Evolutionary conservation across 2,113 vertebrate species (phyloP).

Genomic region (Embiotoca jacksoni): DNA sequence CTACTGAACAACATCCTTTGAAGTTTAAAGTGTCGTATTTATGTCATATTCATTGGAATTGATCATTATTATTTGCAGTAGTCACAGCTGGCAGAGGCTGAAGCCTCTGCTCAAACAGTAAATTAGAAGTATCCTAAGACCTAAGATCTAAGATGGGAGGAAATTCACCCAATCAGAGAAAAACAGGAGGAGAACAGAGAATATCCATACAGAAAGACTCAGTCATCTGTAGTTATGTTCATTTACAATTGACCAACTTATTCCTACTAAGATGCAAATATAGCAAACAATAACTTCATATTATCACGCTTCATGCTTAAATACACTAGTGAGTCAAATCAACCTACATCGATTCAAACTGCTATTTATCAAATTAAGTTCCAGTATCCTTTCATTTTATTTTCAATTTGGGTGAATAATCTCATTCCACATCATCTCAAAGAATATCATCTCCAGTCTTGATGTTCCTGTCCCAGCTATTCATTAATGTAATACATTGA

Average conservation of each 20-base stretch:
- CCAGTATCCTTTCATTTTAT: no score
- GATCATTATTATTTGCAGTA: background rate
- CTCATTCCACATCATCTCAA: no score
- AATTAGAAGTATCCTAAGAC: background rate
- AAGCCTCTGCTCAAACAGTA: background rate
- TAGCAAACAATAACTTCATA: background rate
- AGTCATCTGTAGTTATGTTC: background rate
- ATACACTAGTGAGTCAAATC: background rate
- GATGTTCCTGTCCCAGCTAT: no score
- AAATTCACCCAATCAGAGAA: background rate
- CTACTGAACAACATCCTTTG: no score
- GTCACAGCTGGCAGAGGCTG: background rate
- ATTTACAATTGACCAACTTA: background rate
- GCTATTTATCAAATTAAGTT: no score
- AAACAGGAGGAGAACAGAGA: background rate
- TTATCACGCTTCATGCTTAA: background rate
- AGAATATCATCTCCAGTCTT: no score
- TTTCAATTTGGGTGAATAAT: no score
- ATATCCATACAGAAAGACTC: background rate
- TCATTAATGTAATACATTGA: no score
- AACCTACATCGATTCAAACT: background rate
- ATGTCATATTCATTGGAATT: no score
- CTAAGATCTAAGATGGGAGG: background rate
- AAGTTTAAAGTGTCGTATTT: no score
- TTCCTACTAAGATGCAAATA: conserved; percentile 9